Evolutionary conservation across 2,113 vertebrate species (phyloP), one percentile per base, ranked within the genome.

Genomic region (Vombatus ursinus): DNA sequence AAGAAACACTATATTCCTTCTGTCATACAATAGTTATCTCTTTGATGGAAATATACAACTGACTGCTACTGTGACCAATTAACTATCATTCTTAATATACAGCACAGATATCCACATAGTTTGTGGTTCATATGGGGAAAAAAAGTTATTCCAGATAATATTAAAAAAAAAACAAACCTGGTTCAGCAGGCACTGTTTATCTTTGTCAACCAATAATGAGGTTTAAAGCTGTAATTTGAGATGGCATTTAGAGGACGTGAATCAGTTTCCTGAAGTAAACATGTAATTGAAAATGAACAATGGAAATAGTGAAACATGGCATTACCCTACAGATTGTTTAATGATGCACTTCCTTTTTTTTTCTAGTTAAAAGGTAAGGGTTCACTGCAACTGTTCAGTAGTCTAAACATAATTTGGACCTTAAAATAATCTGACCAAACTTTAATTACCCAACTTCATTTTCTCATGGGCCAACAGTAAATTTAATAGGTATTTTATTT

Each of bases 191-290:
- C 25, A 96, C 8, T 54, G 96, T 96, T 90, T 89, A 23, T 90
- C 92, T 94, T 95, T 54, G 90, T 91, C 26, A 94, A 90, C 50
- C 96, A 98, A 97, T 90, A 95, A 57, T 50, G 95, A 93, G 95
- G 50, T 95, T 98, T 92, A 53, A 96, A 31, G 37, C 2, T 95
- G 0, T 94, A 96, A 93, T 94, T 97, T 97, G 92, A 94, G 95
- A 57, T 94, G 93, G 68, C 14, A 94, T 90, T 92, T 52, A 93
- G 95, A 97, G 95, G 95, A 97, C 94, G 37, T 96, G 95, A 97
- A 97, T 96, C 97, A 97, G 77, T 95, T 98, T 98, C 97, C 96
- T 97, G 93, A 96, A 54, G 90, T 94, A 97, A 98, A 97, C 94
- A 97, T 93, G 91, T 92, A 97, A 97, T 97, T 97, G 97, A 96